Evolutionary conservation across 1,140 invertebrate genomes (phyloP).

Genomic region (Euura saliciscinereae): DNA sequence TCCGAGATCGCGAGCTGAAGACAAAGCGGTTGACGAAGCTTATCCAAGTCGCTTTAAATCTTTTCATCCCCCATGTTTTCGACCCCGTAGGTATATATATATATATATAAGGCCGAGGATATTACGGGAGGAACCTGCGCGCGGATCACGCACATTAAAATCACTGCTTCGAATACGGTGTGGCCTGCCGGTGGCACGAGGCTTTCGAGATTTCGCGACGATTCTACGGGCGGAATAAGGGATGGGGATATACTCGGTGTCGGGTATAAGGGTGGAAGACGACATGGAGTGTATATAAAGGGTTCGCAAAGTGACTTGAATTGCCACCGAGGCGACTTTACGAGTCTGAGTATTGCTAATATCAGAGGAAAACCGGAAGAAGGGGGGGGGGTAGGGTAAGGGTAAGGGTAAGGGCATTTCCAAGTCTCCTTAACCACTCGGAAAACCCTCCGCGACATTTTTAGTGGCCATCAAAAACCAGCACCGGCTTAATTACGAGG

Average conservation of each 20-base stretch:
- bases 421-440: conserved; percentile 53
- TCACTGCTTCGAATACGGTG: conserved; percentile 36
- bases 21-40: conserved; percentile 6
- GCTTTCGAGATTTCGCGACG: neutral
- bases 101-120: neutral
- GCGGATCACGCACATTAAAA: conserved; percentile 43
- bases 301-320: conserved; percentile 59
- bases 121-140: conserved; percentile 25
- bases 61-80: conserved; percentile 5
- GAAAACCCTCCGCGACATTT: conserved; percentile 56
- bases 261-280: neutral
- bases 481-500: conserved; percentile 56
- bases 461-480: conserved; percentile 60
- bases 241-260: neutral
- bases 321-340: conserved; percentile 55
- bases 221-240: neutral
- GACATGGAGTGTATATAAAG: conserved; percentile 50
- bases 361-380: conserved; percentile 41
- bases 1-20: neutral
- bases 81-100: neutral
- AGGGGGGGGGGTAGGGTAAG: conserved; percentile 16
- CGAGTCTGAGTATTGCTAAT: conserved; percentile 59
- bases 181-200: neutral
- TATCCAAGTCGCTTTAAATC: neutral
- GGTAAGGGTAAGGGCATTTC: conserved; percentile 22